Evolutionary conservation across 2,888 invertebrate genomes (phyloP).

Genomic region (Orthonychiurus folsomi): DNA sequence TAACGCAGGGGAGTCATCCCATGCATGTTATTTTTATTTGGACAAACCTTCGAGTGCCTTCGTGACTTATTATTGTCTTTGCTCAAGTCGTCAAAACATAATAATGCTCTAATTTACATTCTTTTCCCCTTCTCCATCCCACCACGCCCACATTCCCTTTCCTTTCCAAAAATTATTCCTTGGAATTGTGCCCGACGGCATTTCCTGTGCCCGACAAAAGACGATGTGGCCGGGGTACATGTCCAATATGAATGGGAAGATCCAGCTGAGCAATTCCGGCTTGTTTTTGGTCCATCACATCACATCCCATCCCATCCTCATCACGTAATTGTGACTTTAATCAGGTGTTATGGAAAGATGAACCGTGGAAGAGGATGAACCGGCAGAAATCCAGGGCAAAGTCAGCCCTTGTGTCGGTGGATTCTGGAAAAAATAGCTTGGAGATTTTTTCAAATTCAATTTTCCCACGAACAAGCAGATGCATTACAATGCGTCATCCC

Average conservation of each 20-base stretch:
- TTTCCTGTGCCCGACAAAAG: not conserved
- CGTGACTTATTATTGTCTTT: conserved; percentile 1
- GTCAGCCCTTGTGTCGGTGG: too few relatives aligned
- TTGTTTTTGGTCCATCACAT: not conserved
- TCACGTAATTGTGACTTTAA: not conserved
- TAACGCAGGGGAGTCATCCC: not conserved
- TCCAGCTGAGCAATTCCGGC: not conserved
- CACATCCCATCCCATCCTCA: not conserved
- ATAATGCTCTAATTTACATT: conserved; percentile 1
- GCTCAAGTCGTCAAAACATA: not conserved
- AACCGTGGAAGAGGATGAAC: not conserved
- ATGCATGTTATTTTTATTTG: not conserved
- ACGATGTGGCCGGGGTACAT: not conserved
- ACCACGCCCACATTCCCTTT: not conserved
- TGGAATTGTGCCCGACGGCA: not conserved
- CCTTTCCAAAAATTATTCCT: not conserved
- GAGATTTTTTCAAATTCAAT: too few relatives aligned
- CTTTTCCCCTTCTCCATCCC: not conserved
- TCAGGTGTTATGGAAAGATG: not conserved
- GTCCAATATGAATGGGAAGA: too few relatives aligned
- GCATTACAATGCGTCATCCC: too few relatives aligned
- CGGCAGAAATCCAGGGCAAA: too few relatives aligned
- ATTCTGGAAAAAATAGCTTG: too few relatives aligned
- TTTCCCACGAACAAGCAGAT: too few relatives aligned
- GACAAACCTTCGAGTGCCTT: not conserved